Evolutionary conservation across 2,113 vertebrate genomes (phyloP).

Genomic region (Passer domesticus): DNA sequence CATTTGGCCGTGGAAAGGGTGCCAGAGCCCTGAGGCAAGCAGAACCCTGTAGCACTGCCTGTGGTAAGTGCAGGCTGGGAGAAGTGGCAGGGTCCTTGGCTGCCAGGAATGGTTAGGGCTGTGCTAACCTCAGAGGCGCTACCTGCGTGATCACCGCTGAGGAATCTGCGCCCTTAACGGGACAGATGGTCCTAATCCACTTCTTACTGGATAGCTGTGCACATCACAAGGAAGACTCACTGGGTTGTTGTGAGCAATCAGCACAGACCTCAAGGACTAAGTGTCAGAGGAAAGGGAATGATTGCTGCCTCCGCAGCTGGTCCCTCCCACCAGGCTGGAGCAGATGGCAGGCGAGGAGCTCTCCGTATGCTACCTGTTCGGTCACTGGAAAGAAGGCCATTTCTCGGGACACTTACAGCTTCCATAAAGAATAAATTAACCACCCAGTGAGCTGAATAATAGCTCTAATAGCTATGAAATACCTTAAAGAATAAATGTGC

Average conservation of each 20-base stretch:
- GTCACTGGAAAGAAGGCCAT: background rate
- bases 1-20: background rate
- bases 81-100: background rate
- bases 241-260: background rate
- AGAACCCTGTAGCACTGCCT: background rate
- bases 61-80: background rate
- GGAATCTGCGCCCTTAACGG: background rate
- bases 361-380: background rate
- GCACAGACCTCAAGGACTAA: conserved; percentile 30
- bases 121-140: background rate
- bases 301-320: background rate
- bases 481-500: background rate
- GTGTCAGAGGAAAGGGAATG: background rate
- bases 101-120: background rate
- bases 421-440: conserved; percentile 22
- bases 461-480: background rate
- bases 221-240: background rate
- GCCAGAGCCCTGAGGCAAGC: background rate
- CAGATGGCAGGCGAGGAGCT: conserved; percentile 28
- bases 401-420: background rate
- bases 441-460: background rate
- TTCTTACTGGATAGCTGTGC: background rate
- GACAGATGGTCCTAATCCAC: conserved; percentile 19
- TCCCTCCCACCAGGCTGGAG: conserved; percentile 1
- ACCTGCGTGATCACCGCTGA: background rate